Conservation (phyloP, 2,113 vertebrate genomes). For the Machaerirhynchus nigripectus region DNA sequence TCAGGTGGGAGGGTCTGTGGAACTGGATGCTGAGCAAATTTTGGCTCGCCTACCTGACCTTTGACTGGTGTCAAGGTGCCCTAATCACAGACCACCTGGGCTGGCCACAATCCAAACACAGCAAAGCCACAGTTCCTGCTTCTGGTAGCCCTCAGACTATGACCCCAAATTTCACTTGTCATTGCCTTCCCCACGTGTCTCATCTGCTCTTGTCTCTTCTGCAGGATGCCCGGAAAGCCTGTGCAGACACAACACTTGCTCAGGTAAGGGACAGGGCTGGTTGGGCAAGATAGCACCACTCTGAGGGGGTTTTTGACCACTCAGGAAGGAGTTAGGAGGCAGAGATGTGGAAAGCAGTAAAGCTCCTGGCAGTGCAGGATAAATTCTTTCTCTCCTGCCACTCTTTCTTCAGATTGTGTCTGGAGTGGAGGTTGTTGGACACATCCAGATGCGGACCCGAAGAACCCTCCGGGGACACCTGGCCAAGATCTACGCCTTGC, state of each 20-base stretch:
- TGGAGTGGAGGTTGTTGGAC: conserved; percentile 78
- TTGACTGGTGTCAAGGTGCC: neutral
- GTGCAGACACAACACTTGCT: conserved; percentile 86
- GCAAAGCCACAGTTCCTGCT: neutral
- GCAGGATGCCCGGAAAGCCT: conserved; percentile 90
- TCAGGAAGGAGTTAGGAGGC: neutral
- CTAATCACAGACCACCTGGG: neutral
- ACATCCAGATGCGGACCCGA: conserved; percentile 90
- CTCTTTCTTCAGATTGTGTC: conserved; percentile 72
- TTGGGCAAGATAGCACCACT: neutral
- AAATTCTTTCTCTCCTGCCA: neutral
- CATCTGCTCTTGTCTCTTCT: neutral
- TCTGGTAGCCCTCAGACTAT: neutral
- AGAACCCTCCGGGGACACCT: conserved; percentile 92
- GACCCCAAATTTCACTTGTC: neutral
- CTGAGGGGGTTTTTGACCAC: neutral
- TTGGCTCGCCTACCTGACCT: neutral
- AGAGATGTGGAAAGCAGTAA: neutral
- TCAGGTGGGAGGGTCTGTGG: neutral
- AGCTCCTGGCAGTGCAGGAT: neutral
- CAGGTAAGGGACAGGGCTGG: conserved; percentile 69
- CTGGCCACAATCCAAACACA: neutral
- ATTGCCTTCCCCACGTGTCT: rapidly evolving
- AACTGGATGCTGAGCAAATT: neutral
- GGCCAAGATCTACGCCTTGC: conserved; percentile 97